Percentiles rank a stretch among this genome's conserved stretches.
Evolutionary conservation across 2,888 invertebrate species (phyloP).

Genomic region (Allacma fusca): DNA sequence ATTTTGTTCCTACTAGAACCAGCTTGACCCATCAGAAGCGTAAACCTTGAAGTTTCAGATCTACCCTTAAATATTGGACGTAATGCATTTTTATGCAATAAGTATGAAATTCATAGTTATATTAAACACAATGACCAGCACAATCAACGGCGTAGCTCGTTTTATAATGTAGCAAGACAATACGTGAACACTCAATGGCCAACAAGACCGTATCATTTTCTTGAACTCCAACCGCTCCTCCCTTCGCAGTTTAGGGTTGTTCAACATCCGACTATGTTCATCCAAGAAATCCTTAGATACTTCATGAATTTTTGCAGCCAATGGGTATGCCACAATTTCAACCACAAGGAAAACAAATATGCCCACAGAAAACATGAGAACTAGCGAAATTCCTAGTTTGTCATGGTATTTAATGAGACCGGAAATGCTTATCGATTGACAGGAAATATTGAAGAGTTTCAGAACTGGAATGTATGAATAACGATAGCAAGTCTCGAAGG

Average conservation of each 20-base stretch:
- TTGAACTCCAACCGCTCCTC: neutral
- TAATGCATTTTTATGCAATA: neutral
- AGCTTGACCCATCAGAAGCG: no score
- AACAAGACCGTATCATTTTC: neutral
- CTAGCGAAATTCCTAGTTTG: neutral
- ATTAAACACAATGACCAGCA: conserved; percentile 12
- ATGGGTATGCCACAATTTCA: conserved; percentile 9
- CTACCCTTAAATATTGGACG: no score
- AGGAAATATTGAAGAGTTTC: neutral
- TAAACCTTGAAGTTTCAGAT: no score
- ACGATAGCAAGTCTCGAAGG: neutral
- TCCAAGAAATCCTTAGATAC: neutral
- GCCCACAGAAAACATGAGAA: neutral
- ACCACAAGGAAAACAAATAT: neutral
- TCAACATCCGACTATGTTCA: neutral
- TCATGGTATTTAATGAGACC: neutral
- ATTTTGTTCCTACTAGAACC: no score
- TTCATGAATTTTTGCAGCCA: conserved; percentile 8
- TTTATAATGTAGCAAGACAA: conserved; percentile 13
- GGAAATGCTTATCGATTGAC: conserved; percentile 7
- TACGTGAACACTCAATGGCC: neutral
- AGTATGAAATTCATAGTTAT: conserved; percentile 16
- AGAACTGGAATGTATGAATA: neutral
- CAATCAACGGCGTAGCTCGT: conserved; percentile 9
- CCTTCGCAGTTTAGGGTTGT: neutral